phyloP scores from a whole-genome alignment of 1,140 invertebrate genomes.

The Platyscapa corneri region DNA sequence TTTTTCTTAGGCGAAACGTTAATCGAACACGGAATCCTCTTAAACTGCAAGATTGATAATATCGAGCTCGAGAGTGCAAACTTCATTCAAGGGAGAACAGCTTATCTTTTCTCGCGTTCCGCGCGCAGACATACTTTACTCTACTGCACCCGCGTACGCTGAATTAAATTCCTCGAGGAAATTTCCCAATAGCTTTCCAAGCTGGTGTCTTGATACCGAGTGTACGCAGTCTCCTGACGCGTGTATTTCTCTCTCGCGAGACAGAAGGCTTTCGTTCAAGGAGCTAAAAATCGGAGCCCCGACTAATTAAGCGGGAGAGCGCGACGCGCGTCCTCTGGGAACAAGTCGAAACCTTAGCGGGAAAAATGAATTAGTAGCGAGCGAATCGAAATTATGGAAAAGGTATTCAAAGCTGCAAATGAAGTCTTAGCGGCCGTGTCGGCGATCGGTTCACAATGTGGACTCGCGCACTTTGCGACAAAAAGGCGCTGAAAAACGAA shows the following conservation, averaged over 20 bases:
- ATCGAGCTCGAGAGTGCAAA: background rate
- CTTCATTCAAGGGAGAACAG: background rate
- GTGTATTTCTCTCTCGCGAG: background rate
- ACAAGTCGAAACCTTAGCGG: no score
- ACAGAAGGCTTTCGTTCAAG: no score
- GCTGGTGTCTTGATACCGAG: background rate
- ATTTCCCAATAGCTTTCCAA: background rate
- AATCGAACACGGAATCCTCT: background rate
- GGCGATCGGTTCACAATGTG: background rate
- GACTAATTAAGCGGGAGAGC: no score
- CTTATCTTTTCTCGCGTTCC: background rate
- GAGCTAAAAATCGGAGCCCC: no score
- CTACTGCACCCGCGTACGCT: background rate
- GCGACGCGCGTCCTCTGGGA: no score
- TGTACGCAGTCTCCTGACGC: background rate
- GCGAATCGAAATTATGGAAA: background rate
- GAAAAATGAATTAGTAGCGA: no score
- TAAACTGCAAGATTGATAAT: background rate
- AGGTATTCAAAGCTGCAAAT: background rate
- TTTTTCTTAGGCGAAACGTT: no score
- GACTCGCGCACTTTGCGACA: background rate
- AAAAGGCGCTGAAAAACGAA: background rate
- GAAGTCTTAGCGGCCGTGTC: background rate
- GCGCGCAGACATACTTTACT: no score
- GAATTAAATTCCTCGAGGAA: background rate